Conservation (phyloP, 2,797 vertebrate species). For the Cephalopachus bancanus region DNA sequence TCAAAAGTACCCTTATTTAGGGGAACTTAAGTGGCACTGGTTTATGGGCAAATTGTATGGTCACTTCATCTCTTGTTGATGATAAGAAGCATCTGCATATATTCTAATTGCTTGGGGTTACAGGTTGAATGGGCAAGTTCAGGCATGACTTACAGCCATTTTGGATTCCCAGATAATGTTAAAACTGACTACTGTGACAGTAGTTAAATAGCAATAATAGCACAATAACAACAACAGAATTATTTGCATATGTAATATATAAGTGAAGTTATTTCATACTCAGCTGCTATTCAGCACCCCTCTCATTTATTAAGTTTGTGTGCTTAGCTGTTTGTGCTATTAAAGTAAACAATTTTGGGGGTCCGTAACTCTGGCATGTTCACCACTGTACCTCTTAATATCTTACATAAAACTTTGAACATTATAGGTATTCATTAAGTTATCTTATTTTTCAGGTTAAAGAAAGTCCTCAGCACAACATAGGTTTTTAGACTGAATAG, state of each 20-base stretch:
- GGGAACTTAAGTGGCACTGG: not conserved
- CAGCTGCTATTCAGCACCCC: not conserved
- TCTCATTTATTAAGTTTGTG: not conserved
- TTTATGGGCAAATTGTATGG: not conserved
- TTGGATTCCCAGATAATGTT: not conserved
- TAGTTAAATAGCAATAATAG: not conserved
- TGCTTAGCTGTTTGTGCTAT: not conserved
- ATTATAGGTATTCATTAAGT: slow-evolving; percentile 24
- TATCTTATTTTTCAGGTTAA: not conserved
- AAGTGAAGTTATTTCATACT: not conserved
- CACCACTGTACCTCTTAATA: not conserved
- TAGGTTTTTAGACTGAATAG: not conserved
- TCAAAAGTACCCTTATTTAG: not conserved
- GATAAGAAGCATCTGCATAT: not conserved
- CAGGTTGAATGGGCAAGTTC: not conserved
- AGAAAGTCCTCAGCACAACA: not conserved
- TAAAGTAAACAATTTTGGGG: not conserved
- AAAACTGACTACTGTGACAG: not conserved
- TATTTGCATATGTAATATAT: not conserved
- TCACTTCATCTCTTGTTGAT: not conserved
- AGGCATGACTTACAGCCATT: not conserved
- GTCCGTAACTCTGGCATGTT: not conserved
- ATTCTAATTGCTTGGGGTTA: not conserved
- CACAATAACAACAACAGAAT: not conserved
- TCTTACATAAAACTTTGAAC: not conserved